A percentile compares a stretch with the other conserved stretches of the same genome.
phyloP scores from a whole-genome alignment of 2,113 vertebrate genomes.

The Anguilla rostrata region DNA sequence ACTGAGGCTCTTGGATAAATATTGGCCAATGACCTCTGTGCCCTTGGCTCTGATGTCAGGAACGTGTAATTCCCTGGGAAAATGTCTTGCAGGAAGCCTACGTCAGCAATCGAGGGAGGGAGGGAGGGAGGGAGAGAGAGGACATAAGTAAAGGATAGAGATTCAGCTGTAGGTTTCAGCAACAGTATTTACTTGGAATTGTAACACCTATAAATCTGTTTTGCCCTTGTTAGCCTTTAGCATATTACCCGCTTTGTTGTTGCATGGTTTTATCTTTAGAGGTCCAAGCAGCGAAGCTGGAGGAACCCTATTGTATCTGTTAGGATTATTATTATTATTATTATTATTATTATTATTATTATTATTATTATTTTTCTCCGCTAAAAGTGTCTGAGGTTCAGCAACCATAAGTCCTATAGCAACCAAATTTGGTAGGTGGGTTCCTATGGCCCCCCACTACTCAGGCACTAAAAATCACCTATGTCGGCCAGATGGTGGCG shows the following conservation, averaged over 20 bases:
- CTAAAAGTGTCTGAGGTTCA: too few relatives aligned
- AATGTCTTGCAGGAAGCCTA: constrained; percentile 38
- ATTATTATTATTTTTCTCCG: not conserved
- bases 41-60: not conserved
- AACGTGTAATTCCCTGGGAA: constrained; percentile 40
- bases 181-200: not conserved
- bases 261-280: not conserved
- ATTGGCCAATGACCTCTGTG: not conserved
- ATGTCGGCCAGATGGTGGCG: too few relatives aligned
- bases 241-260: not conserved
- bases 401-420: too few relatives aligned
- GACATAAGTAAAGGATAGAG: not conserved
- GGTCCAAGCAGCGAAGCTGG: too few relatives aligned
- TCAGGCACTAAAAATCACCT: too few relatives aligned
- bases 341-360: not conserved
- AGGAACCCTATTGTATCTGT: too few relatives aligned
- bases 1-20: constrained; percentile 6
- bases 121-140: not conserved
- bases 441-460: too few relatives aligned
- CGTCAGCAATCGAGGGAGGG: constrained; percentile 28
- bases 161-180: not conserved
- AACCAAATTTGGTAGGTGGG: too few relatives aligned
- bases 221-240: not conserved
- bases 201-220: not conserved
- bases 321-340: too few relatives aligned